Base-by-base conservation (phyloP, 2,113 vertebrate genomes). In the Leptobrachium leishanense region DNA sequence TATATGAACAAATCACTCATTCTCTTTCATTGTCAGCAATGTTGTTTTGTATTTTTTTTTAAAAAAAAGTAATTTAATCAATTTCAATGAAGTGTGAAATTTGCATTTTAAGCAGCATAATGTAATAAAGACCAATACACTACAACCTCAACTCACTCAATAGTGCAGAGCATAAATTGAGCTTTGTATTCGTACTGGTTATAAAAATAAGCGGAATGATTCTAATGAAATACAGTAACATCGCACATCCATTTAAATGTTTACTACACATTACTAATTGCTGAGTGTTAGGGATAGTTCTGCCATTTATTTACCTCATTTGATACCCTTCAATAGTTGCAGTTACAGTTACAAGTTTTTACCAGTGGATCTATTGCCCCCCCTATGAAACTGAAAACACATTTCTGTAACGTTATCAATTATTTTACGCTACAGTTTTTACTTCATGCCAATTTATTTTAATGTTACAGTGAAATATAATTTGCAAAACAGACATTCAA, bases 51-150 rank as follows among this genome's bases (percentile, higher is more conserved):
- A n/a, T n/a, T n/a, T n/a, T 39, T 74, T 68, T 44, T 54, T 5
- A 50, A 50, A 50, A 50, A 74, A 68, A 74, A 74, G 54, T 13
- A n/a, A 46, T 67, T 81, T 81, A 74, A 81, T 74, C 73, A 74
- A 44, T 74, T 50, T 74, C 78, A 74, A 62, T 81, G 64, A 74
- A 81, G 64, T 80, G 72, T 80, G 78, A 74, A 80, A 74, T 74
- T 62, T 59, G 71, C 78, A 68, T 57, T 74, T 43, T 81, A 74
- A 81, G 78, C 63, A 81, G 53, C 64, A 68, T 50, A n/a, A 43
- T 43, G 55, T 53, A 59, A 67, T 62, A 68, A 68, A 68, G 65
- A 54, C 50, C 46, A 68, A 62, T 74, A 68, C 44, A 68, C 40
- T 68, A n/a, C 50, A 53, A 20, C 43, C 43, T 74, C 57, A 81